Evolutionary conservation across 92 coral and sea anemone species (phyloP), one percentile per base, ranked within the genome.

Genomic region (Galaxea fascicularis): DNA sequence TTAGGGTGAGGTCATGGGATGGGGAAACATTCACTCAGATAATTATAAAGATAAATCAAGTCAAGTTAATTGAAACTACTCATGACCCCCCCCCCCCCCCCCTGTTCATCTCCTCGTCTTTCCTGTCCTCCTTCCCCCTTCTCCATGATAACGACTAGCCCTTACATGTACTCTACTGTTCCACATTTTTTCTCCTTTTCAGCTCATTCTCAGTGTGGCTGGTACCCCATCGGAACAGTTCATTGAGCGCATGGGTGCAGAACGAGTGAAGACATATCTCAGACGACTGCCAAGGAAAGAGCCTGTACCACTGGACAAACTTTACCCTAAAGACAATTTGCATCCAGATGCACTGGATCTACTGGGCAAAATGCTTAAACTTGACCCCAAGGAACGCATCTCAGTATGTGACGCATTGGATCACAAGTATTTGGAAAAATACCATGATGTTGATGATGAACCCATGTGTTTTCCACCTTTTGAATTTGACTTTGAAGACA

Each of bases 201-300:
- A 96, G 98, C 87, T 96, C 13, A 94, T 96, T 84, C 95, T 96
- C 0, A 96, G 99, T 89, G 98, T 96, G 25, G 95, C 91, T 90
- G 99, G 99, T 16, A 96, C 99, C 27, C 99, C 99, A 26, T 94
- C 99, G 0, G 87, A 94, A 65, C 66, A 82, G 35, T 96, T 96
- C 76, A 90, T 93, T 12, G 77, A 94, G 69, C 87, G 99, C 73
- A 96, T 96, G 96, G 99, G 99, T 26, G 99, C 99, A 26, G 96
- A 96, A 79, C 88, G 99, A 74, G 99, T 96, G 58, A 96, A 96
- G 87, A 89, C 94, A 0, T 96, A 96, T 77, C 91, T 96, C 28
- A 84, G 90, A 29, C 91, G 92, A n/a, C 89, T 96, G 25, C 99
- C 99, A 78, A 80, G 74, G 78, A 96, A 96, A 65, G 76, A 85